phyloP scores from a whole-genome alignment of 2,888 invertebrate genomes.

The Balanococcus diminutus region DNA sequence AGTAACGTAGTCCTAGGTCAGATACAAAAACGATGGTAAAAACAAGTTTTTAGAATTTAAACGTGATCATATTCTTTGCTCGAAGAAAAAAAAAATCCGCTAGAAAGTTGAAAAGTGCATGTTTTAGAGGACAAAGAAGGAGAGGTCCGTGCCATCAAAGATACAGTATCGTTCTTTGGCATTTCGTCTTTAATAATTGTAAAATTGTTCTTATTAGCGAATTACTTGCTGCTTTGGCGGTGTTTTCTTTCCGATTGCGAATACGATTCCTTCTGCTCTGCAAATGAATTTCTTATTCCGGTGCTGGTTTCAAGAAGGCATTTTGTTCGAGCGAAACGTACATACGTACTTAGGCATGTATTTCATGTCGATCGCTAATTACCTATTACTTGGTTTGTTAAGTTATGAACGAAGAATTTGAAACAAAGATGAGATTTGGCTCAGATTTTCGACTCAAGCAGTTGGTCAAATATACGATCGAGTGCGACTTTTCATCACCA shows the following conservation, averaged over 20 bases:
- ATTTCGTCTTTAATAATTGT: slow-evolving; percentile 23
- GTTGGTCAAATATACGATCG: too few species aligned
- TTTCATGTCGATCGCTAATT: too few species aligned
- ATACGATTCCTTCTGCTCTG: background rate
- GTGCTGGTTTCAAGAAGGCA: background rate
- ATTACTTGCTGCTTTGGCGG: background rate
- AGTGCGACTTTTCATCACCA: too few species aligned
- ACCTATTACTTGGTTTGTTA: too few species aligned
- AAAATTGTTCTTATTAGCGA: slow-evolving; percentile 6
- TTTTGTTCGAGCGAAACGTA: background rate
- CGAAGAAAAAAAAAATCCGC: slow-evolving; percentile 53
- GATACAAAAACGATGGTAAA: slow-evolving; percentile 54
- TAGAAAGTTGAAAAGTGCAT: slow-evolving; percentile 55
- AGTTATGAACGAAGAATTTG: too few species aligned
- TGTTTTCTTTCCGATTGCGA: background rate
- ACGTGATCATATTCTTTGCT: slow-evolving; percentile 53
- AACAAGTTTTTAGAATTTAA: slow-evolving; percentile 55
- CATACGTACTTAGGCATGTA: too few species aligned
- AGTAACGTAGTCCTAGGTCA: slow-evolving; percentile 54
- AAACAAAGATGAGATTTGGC: too few species aligned
- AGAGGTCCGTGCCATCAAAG: slow-evolving; percentile 52
- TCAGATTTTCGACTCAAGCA: too few species aligned
- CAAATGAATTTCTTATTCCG: background rate
- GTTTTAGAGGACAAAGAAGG: slow-evolving; percentile 55
- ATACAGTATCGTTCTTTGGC: slow-evolving; percentile 53